Evolutionary conservation across 2,113 vertebrate genomes (phyloP), one percentile per base, ranked within the genome.

Genomic region (Megalops atlanticus): DNA sequence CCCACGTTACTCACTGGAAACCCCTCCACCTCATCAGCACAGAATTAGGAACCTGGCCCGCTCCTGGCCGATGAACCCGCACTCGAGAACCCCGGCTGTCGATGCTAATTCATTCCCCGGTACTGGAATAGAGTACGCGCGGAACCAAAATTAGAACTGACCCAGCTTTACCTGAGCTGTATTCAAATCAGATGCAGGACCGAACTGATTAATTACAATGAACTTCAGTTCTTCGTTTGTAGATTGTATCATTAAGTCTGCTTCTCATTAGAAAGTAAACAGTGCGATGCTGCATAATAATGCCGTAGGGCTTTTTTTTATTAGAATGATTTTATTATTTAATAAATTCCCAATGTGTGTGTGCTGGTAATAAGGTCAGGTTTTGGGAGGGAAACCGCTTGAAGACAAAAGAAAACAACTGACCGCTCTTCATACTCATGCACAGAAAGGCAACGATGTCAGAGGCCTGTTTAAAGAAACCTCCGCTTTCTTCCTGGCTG

Each of bases 381-480:
- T 27, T 43, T 18, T 12, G 36, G 39, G 31, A 4, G 49, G 47
- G 64, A 31, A 78, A 72, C 33, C 31, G 5, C 18, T 47, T 21
- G 1, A 4, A 38, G 68, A 35, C 35, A 70, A 70, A 70, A 33
- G 10, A 31, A 35, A 35, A 40, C 21, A 47, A 79, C 35, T 31
- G 16, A 68, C 35, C 41, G 54, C 27, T 78, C n/a, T 31, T 52
- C 5, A n/a, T n/a, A 36, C 12, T 38, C 31, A 33, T 35, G 45
- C 77, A 68, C 24, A 58, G 35, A 41, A 36, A 38, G 39, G 52
- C 64, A 78, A 78, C 76, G 70, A 35, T 24, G 77, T 33, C 77
- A 70, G 77, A 33, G 41, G 40, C 77, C 54, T 18, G 54, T 78
- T 78, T 40, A 78, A 78, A 78, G 77, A 27, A 69, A 68, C 31